phyloP scores from a whole-genome alignment of 2,113 vertebrate species.

The Sander vitreus region DNA sequence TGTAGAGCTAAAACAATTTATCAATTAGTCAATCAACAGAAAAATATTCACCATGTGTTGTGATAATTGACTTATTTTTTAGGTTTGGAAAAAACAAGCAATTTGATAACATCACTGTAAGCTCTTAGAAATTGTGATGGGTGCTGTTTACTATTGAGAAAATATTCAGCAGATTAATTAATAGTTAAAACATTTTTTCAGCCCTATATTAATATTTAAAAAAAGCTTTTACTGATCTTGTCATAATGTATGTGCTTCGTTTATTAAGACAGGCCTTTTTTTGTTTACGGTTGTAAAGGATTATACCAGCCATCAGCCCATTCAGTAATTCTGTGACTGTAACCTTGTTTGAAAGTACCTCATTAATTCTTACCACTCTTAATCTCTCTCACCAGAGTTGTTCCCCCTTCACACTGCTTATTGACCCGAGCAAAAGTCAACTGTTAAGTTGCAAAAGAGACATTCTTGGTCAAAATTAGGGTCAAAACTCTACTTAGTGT shows the following conservation, averaged over 20 bases:
- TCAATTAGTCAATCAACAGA: background rate
- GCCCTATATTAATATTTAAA: background rate
- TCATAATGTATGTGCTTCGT: background rate
- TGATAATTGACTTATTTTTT: background rate
- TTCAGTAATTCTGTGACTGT: slow-evolving; percentile 54
- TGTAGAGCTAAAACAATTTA: background rate
- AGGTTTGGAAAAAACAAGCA: background rate
- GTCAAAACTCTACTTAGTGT: slow-evolving; percentile 3
- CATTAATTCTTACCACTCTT: slow-evolving; percentile 61
- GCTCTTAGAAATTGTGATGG: background rate
- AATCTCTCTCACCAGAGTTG: too few species aligned
- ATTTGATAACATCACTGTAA: background rate
- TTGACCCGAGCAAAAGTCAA: slow-evolving; percentile 44
- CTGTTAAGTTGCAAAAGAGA: slow-evolving; percentile 22
- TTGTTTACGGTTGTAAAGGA: slow-evolving; percentile 17
- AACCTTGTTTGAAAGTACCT: slow-evolving; percentile 55
- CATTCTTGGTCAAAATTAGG: background rate
- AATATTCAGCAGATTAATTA: background rate
- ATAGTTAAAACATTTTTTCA: background rate
- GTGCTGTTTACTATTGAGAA: background rate
- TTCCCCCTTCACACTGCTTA: slow-evolving; percentile 43
- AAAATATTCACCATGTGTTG: background rate
- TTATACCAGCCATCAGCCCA: slow-evolving; percentile 30
- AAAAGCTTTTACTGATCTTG: background rate
- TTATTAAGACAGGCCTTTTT: slow-evolving; percentile 9